These are phyloP conservation scores for Eonycteris spelaea DNA, from an alignment of 2,113 vertebrate species.

Conservation along the genomic window DNA sequence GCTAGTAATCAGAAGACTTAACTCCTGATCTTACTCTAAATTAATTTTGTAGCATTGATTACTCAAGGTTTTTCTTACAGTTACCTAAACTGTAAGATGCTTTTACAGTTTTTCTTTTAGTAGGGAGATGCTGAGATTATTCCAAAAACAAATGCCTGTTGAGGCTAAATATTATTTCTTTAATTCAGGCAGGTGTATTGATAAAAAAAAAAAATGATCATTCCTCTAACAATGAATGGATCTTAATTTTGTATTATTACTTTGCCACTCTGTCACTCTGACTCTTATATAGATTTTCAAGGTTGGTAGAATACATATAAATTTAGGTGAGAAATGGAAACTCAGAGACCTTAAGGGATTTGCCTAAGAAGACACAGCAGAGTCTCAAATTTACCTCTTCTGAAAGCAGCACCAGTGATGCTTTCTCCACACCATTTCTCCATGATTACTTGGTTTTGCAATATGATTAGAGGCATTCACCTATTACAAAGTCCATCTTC, in stretches of 20 bases:
- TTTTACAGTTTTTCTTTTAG: background rate
- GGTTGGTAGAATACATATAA: background rate
- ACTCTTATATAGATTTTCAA: background rate
- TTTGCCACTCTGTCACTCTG: background rate
- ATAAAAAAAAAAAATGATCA: slow-evolving; percentile 34
- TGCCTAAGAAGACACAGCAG: background rate
- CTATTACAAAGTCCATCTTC: background rate
- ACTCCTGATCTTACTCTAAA: background rate
- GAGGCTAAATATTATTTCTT: slow-evolving; percentile 23
- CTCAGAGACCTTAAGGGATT: background rate
- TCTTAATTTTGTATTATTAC: slow-evolving; percentile 1
- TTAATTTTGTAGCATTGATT: slow-evolving; percentile 8
- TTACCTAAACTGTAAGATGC: slow-evolving; percentile 16
- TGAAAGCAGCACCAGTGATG: background rate
- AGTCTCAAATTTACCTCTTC: background rate
- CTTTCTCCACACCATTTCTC: background rate
- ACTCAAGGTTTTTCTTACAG: background rate
- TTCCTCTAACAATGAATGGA: background rate
- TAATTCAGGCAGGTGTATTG: background rate
- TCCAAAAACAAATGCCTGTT: background rate
- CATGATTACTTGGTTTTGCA: slow-evolving; percentile 19
- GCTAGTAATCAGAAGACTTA: background rate
- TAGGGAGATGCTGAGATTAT: slow-evolving; percentile 19
- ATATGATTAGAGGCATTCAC: background rate
- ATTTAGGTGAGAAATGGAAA: slow-evolving; percentile 17